A percentile compares a stretch with the other conserved stretches of the same genome.
phyloP scores from a whole-genome alignment of 2,888 invertebrate genomes.

The Hoplodrina ambigua region DNA sequence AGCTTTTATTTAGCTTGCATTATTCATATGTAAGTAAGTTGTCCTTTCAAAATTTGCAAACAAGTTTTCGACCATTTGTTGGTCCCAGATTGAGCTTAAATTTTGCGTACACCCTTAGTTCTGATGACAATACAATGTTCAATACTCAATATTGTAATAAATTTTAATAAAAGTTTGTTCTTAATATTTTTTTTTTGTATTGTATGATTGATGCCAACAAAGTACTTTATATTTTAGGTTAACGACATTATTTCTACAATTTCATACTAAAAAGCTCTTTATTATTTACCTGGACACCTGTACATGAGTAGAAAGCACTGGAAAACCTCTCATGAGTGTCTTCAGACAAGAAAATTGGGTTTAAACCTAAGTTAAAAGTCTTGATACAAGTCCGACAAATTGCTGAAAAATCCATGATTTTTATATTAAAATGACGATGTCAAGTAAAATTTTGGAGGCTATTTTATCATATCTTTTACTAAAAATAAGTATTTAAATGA shows the following conservation, averaged over 20 bases:
- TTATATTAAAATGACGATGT: slow-evolving; percentile 13
- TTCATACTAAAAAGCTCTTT: background rate
- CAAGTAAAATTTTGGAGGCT: rapidly evolving
- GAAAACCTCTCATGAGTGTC: slow-evolving; percentile 27
- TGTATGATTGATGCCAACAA: background rate
- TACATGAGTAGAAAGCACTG: slow-evolving; percentile 26
- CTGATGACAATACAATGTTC: no score
- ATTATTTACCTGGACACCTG: slow-evolving; percentile 45
- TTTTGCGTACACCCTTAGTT: no score
- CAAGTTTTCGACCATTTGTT: no score
- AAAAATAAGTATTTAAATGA: background rate
- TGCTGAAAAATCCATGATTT: slow-evolving; percentile 45
- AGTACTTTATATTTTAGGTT: background rate
- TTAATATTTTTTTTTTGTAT: no score
- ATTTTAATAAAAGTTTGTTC: no score
- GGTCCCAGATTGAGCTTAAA: no score
- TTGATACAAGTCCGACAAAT: slow-evolving; percentile 48
- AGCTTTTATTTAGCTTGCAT: no score
- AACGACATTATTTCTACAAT: background rate
- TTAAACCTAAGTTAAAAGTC: background rate
- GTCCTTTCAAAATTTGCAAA: no score
- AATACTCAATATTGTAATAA: no score
- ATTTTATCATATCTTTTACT: background rate
- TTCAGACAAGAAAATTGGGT: slow-evolving; percentile 35
- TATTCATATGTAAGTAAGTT: no score